These are phyloP conservation scores for Meloidogyne floridensis DNA, from an alignment of 1,140 invertebrate genomes.

Conservation along the genomic window DNA sequence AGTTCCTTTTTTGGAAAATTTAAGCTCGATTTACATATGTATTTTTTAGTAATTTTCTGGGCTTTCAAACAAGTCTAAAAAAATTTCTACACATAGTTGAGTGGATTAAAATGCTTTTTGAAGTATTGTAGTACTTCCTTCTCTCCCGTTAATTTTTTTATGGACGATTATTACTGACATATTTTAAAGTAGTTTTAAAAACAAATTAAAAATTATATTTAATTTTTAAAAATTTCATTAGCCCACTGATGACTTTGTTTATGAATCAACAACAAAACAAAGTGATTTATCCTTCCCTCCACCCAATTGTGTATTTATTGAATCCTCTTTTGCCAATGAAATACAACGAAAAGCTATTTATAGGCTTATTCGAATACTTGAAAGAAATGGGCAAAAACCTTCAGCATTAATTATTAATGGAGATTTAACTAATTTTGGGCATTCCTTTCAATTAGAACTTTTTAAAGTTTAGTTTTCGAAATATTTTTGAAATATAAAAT, in stretches of 20 bases:
- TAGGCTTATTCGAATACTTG: neutral
- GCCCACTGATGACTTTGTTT: neutral
- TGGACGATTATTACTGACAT: too few species aligned
- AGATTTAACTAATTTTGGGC: constrained; percentile 5
- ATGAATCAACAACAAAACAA: neutral
- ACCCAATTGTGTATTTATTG: neutral
- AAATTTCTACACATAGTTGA: too few species aligned
- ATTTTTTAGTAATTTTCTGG: too few species aligned
- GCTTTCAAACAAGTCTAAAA: too few species aligned
- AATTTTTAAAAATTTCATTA: neutral
- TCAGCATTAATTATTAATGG: constrained; percentile 4
- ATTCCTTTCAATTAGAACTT: neutral
- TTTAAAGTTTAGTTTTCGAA: neutral
- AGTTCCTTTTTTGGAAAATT: too few species aligned
- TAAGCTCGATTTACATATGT: too few species aligned
- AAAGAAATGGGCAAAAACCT: neutral
- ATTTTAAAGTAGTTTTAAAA: too few species aligned
- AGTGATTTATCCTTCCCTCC: neutral
- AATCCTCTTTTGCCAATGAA: neutral
- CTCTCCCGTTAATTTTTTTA: too few species aligned
- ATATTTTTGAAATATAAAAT: too few species aligned
- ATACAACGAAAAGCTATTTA: constrained; percentile 4
- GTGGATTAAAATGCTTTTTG: too few species aligned
- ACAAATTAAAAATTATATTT: neutral
- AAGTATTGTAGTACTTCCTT: too few species aligned